Percentiles rank a stretch among this genome's conserved stretches.
Evolutionary conservation across 2,113 vertebrate species (phyloP).

Genomic region (Lampris incognitus): DNA sequence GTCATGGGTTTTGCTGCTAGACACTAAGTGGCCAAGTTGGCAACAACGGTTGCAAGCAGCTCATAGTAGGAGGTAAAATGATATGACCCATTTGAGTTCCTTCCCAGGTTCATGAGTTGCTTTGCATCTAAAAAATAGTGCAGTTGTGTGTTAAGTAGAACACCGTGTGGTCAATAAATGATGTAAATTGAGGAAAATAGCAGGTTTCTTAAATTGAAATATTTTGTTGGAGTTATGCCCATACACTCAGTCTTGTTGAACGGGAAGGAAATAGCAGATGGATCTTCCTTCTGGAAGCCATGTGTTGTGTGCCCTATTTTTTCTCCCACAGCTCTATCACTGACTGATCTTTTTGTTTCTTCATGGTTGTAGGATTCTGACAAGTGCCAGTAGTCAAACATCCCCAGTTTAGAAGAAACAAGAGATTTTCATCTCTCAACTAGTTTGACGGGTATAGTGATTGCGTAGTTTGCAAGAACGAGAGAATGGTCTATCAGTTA

Average conservation of each 20-base stretch:
- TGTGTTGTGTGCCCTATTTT: constrained; percentile 41
- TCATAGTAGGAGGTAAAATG: too few species aligned
- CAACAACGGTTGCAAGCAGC: too few species aligned
- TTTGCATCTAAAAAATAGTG: too few species aligned
- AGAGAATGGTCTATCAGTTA: constrained; percentile 48
- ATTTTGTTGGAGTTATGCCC: constrained; percentile 18
- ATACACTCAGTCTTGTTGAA: constrained; percentile 22
- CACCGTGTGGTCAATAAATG: not conserved
- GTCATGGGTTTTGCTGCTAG: too few species aligned
- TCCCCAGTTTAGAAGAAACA: constrained; percentile 27
- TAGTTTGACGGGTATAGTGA: constrained; percentile 10
- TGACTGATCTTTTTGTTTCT: constrained; percentile 16
- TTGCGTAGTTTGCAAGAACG: constrained; percentile 38
- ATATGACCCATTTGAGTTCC: too few species aligned
- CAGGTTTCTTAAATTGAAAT: not conserved
- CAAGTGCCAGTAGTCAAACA: constrained; percentile 36
- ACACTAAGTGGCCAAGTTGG: too few species aligned
- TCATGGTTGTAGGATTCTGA: constrained; percentile 5
- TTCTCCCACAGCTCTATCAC: constrained; percentile 28
- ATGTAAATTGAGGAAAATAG: not conserved
- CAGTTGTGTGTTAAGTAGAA: too few species aligned
- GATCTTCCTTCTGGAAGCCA: constrained; percentile 47
- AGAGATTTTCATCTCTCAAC: constrained; percentile 7
- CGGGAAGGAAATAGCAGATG: constrained; percentile 44
- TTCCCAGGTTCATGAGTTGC: too few species aligned